Evolutionary conservation across 1,140 invertebrate species (phyloP), one percentile per base, ranked within the genome.

Genomic region (Patella vulgata): DNA sequence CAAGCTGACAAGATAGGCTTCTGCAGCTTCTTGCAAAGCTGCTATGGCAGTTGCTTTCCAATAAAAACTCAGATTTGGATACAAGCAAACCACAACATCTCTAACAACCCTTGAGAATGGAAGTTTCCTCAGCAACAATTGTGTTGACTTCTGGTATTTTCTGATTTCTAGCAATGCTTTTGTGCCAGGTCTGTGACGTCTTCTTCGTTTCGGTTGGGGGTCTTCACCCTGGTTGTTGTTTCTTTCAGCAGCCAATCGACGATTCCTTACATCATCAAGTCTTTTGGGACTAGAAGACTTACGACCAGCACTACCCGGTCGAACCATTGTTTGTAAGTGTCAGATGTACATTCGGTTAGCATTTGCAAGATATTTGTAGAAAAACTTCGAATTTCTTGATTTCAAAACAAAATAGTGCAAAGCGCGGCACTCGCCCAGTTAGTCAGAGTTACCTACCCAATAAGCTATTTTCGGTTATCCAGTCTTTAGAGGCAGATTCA

Each of bases 41-140:
- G 17, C 23, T 9, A 19, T 21, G 28, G 28, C 50, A 30, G 28
- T 28, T 17, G 19, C n/a, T 17, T 5, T 25, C 3, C 28, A 28
- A 36, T 5, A 21, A 3, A 36, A 30, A 28, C 8, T 11, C 4
- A 8, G 9, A 14, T 14, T 36, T 36, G 36, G 19, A 36, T 9
- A n/a, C 12, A 55, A 33, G 4, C 12, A 8, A 6, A 8, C 6
- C 9, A 51, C 17, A 17, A 36, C 31, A 8, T 36, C 33, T 8
- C 91, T 87, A 33, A 94, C 92, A 62, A 94, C 84, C 63, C 92
- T 89, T 79, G 93, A 90, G 88, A 94, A 94, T 0, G 92, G 92
- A 79, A 91, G 85, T 85, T 94, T 93, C 75, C 89, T 89, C 80
- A 93, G 89, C 33, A 92, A 84, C 80, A 91, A 85, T 80, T 93